A percentile compares a stretch with the other conserved stretches of the same genome.
Evolutionary conservation across 2,797 vertebrate species (phyloP).

Genomic region (Coluber constrictor): DNA sequence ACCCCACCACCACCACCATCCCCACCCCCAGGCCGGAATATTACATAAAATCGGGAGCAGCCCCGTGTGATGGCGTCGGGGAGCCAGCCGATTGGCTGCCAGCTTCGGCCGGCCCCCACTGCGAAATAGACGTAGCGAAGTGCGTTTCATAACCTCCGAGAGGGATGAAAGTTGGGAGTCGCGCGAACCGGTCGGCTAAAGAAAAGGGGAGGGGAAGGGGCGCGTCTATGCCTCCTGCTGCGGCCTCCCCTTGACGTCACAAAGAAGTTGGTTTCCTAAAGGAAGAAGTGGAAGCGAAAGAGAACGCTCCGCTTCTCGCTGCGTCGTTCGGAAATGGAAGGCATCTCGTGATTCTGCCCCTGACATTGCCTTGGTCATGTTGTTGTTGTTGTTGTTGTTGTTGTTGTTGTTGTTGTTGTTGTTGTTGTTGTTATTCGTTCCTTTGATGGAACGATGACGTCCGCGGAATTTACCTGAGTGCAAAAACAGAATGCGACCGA

Average conservation of each 20-base stretch:
- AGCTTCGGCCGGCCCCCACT: slow-evolving; percentile 70
- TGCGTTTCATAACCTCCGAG: slow-evolving; percentile 74
- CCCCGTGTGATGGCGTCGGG: slow-evolving; percentile 40
- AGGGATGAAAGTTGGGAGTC: neutral
- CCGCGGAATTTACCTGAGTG: neutral
- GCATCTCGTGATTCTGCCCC: neutral
- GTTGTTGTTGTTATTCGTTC: neutral
- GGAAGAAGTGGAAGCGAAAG: neutral
- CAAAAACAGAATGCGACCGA: neutral
- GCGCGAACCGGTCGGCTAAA: no score
- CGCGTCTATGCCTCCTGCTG: neutral
- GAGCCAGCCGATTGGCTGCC: slow-evolving; percentile 67
- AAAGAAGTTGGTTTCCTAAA: neutral
- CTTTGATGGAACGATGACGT: neutral
- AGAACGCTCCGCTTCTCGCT: neutral
- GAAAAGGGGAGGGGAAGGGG: neutral
- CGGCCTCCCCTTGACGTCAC: neutral
- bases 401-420: no score
- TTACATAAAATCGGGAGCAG: slow-evolving; percentile 37
- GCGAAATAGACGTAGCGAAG: slow-evolving; percentile 72
- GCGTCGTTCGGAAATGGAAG: neutral
- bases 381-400: neutral
- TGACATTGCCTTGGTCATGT: neutral
- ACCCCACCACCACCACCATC: neutral
- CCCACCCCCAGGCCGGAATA: neutral